Base-by-base conservation (phyloP, 1,140 invertebrate genomes). In the Drosophila sechellia region DNA sequence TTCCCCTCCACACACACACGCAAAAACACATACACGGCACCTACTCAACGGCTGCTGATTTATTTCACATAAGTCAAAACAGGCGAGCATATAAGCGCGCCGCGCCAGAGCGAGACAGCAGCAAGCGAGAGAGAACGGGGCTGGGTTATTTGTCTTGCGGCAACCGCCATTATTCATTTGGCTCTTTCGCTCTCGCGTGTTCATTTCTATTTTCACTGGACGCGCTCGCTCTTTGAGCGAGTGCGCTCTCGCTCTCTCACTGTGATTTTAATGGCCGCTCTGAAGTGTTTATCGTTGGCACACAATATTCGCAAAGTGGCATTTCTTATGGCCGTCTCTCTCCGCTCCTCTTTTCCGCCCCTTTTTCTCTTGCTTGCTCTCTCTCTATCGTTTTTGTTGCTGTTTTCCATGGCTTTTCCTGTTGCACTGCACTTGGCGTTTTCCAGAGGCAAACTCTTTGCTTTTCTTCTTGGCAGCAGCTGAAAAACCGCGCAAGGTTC, bases 271-370 rank as follows among this genome's bases (percentile, higher is more conserved):
- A 92, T 92, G 90, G 90, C 90, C 90, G 90, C 89, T 90, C 87
- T 92, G 90, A 92, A 92, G 90, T 92, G 90, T 92, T 92, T 92
- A 92, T 92, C 72, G 90, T 91, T 90, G 75, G 87, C 90, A 91
- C 85, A 91, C 89, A 91, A 91, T 91, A 91, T 89, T 85, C 77
- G 85, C 89, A 91, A 69, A 91, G 78, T 83, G 83, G 83, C 79
- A 86, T 86, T 87, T 86, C 83, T 86, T 86, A 89, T 87, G 83
- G 84, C 81, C 49, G 31, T 40, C 73, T 48, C 72, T 48, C 45
- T 52, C 49, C 37, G 57, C 71, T 58, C 35, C 37, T 39, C 37
- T 13, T 10, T 39, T 4, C 83, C 84, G 79, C 84, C 83, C 84
- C 84, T 84, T 89, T 87, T 83, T 76, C 61, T 59, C 70, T 72